Base-by-base conservation (phyloP, 2,797 vertebrate genomes). In the Echeneis naucrates region DNA sequence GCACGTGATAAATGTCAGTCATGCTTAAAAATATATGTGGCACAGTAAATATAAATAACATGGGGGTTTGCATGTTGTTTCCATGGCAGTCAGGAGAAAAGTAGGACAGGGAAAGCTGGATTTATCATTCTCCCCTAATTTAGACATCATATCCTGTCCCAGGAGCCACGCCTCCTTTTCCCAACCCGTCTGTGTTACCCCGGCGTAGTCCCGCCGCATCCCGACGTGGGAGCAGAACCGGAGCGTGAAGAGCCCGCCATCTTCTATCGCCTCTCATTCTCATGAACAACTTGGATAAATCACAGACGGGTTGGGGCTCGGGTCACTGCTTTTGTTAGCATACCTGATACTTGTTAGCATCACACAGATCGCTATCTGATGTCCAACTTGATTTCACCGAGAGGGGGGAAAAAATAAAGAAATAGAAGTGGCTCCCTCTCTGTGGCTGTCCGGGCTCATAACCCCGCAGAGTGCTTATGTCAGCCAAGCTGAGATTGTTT, bases 81-180 rank as follows among this genome's bases (percentile, higher is more conserved):
- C 73, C 26, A 11, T 52, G 77, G 78, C 84, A 77, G 69, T 66
- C 44, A 51, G 72, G 74, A 82, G 68, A 35, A 86, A 92, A 87
- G 45, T 90, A 74, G 90, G 87, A 78, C 89, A 82, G 57, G 69
- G 58, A 74, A 72, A 88, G 88, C 86, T 86, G 87, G 86, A 88
- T 80, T 77, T 75, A 42, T 89, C 85, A 73, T 82, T 82, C 63
- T 82, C 80, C 82, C 83, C 70, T 87, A 80, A 87, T 91, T 84
- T 87, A 86, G 88, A 86, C 82, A 83, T 88, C 83, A 83, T 68
- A 67, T 83, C 78, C 78, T 75, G 83, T 88, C 88, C 89, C 87
- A 3, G 16, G 87, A 88, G 84, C 57, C 73, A 69, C 55, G 45
- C 69, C 80, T 75, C 55, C 8, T 48, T 48, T 12, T 2, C 40